Evolutionary conservation across 2,113 vertebrate genomes (phyloP).

Genomic region (Bettongia penicillata): DNA sequence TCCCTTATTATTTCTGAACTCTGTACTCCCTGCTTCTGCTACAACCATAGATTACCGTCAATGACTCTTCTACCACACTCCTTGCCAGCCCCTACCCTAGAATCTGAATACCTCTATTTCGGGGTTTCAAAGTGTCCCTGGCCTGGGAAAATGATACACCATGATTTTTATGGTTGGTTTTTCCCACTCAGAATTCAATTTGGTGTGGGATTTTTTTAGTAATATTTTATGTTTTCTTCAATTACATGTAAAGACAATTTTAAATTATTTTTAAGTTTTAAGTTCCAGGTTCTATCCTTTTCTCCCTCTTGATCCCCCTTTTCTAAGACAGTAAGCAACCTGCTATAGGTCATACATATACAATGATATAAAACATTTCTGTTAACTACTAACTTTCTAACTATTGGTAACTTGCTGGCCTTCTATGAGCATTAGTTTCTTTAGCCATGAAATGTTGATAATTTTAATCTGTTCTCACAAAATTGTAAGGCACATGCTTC

Average conservation of each 20-base stretch:
- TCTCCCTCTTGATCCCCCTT: no score
- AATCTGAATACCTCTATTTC: background rate
- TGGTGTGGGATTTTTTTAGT: no score
- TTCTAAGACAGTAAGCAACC: no score
- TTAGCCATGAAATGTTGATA: background rate
- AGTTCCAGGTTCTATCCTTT: no score
- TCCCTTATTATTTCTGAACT: no score
- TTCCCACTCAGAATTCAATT: no score
- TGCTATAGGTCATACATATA: no score
- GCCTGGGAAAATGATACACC: background rate
- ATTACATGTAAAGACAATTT: no score
- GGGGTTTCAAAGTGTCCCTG: background rate
- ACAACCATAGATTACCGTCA: background rate
- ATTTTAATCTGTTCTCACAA: background rate
- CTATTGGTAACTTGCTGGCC: background rate
- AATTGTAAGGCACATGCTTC: background rate
- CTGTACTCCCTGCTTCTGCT: no score
- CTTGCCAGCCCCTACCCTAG: background rate
- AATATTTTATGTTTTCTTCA: no score
- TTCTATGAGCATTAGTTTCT: background rate
- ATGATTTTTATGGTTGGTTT: no score
- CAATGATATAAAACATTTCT: background rate
- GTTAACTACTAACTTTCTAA: background rate
- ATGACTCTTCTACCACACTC: background rate
- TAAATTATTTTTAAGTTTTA: no score